A percentile compares a stretch with the other conserved stretches of the same genome.
Evolutionary conservation across 2,797 vertebrate species (phyloP).

Genomic region (Garrulus glandarius): DNA sequence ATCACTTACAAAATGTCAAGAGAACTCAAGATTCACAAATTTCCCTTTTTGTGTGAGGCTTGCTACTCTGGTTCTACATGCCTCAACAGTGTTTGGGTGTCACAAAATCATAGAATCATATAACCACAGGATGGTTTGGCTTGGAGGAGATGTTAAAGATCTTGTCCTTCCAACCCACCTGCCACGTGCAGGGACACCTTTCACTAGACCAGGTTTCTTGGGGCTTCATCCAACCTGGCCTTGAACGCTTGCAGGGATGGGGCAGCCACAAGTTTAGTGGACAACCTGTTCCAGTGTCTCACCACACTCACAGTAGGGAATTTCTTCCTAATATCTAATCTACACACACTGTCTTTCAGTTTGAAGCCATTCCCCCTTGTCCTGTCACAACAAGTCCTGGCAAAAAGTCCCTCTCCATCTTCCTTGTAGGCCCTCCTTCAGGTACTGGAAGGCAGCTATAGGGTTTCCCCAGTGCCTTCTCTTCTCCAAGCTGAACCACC

Average conservation of each 20-base stretch:
- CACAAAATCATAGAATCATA: background rate
- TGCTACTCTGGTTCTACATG: background rate
- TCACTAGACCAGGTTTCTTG: background rate
- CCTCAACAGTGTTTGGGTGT: background rate
- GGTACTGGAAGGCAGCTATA: background rate
- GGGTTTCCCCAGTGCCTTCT: background rate
- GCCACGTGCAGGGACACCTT: background rate
- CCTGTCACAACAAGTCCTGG: background rate
- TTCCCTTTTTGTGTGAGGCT: background rate
- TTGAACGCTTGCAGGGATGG: background rate
- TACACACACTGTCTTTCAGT: background rate
- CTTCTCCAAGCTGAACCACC: background rate
- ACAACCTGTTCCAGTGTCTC: background rate
- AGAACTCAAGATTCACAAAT: background rate
- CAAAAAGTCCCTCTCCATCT: background rate
- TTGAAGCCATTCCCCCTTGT: background rate
- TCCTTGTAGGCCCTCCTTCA: accelerated
- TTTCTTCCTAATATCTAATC: background rate
- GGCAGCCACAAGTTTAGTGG: background rate
- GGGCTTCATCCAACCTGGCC: background rate
- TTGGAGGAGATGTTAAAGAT: background rate
- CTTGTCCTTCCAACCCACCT: background rate
- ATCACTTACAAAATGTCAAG: background rate
- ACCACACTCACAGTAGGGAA: background rate
- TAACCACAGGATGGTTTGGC: background rate